These are phyloP conservation scores for Drosophila ambigua DNA, from an alignment of 1,140 invertebrate genomes.

Conservation along the genomic window DNA sequence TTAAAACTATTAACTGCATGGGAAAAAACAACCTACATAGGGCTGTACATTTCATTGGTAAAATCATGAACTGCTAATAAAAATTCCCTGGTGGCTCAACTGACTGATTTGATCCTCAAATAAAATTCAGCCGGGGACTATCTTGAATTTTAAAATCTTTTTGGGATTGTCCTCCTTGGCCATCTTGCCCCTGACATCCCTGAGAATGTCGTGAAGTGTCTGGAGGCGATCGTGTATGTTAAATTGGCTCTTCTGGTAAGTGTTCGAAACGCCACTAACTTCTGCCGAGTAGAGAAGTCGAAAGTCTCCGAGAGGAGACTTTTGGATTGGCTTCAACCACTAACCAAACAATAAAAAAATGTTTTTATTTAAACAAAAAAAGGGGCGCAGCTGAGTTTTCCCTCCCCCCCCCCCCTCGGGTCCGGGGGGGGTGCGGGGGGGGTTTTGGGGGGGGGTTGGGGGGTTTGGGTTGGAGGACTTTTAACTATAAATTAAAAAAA, in stretches of 20 bases:
- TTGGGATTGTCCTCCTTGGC: background rate
- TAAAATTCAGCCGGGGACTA: background rate
- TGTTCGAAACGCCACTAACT: constrained; percentile 23
- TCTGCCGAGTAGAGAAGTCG: constrained; percentile 26
- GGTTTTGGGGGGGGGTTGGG: too few relatives aligned
- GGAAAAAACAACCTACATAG: too few relatives aligned
- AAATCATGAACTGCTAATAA: background rate
- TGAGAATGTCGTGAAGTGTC: background rate
- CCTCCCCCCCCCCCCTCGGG: too few relatives aligned
- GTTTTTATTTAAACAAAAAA: too few relatives aligned
- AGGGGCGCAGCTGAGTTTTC: too few relatives aligned
- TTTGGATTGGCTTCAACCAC: too few relatives aligned
- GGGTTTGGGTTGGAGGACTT: too few relatives aligned
- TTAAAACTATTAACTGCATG: too few relatives aligned
- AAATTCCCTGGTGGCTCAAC: background rate
- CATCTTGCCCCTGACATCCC: background rate
- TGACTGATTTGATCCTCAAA: background rate
- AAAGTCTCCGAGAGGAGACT: background rate
- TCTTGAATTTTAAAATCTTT: background rate
- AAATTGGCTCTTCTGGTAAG: too few relatives aligned
- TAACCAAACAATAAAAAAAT: too few relatives aligned
- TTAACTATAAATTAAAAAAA: too few relatives aligned
- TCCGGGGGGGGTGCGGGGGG: too few relatives aligned
- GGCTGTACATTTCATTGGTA: background rate
- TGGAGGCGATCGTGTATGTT: background rate